These are phyloP conservation scores for Charadrius vociferus DNA, from an alignment of 2,113 vertebrate genomes.

Conservation along the genomic window DNA sequence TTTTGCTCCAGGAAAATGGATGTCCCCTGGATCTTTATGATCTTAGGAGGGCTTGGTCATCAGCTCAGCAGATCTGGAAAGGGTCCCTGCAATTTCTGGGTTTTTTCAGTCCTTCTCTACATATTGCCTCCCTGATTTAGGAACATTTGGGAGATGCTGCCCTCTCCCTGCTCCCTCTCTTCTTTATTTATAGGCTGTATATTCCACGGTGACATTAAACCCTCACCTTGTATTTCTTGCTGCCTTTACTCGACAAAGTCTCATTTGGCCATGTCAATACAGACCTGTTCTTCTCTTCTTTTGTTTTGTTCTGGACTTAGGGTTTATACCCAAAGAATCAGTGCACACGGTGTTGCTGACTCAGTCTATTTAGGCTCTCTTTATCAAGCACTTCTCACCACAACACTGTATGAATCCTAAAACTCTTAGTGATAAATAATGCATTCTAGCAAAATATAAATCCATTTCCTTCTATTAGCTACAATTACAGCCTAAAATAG, in stretches of 20 bases:
- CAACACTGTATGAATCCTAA: not conserved
- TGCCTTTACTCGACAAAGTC: not conserved
- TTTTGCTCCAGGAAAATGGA: not conserved
- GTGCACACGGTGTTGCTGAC: not conserved
- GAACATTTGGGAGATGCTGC: not conserved
- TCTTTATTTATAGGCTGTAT: not conserved
- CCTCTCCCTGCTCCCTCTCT: not conserved
- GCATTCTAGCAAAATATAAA: slow-evolving; percentile 56
- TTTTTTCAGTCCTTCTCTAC: not conserved
- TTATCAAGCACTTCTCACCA: not conserved
- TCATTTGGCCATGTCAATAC: not conserved
- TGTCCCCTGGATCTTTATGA: not conserved
- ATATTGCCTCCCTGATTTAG: not conserved
- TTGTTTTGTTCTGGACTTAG: not conserved
- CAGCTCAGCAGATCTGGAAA: not conserved
- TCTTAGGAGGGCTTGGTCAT: not conserved
- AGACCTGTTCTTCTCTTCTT: not conserved
- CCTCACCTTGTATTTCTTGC: not conserved
- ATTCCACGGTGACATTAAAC: not conserved
- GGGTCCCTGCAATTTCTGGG: not conserved
- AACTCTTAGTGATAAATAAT: slow-evolving; percentile 43
- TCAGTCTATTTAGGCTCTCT: not conserved
- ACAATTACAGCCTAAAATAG: slow-evolving; percentile 56
- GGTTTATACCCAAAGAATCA: not conserved
- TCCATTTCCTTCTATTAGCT: slow-evolving; percentile 55